Evolutionary conservation across 2,113 vertebrate genomes (phyloP), one percentile per base, ranked within the genome.

Genomic region (Scatophagus argus): DNA sequence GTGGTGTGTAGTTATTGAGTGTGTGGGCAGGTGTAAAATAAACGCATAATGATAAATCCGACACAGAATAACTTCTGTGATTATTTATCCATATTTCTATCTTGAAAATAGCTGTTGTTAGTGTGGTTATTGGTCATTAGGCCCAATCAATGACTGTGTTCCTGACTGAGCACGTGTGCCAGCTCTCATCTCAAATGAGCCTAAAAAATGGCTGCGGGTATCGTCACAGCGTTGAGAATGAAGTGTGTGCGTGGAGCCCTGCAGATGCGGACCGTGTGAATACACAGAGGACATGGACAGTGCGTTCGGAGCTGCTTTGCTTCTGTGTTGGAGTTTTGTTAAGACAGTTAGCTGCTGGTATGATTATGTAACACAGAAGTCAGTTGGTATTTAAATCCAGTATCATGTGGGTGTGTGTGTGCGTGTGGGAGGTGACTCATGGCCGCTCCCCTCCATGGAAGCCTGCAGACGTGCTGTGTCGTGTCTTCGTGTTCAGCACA

Each of bases 331-430:
- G 11, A 0, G 47, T 39, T 49, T 49, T 51, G 61, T 67, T 44
- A n/a, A 67, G 58, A 44, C 59, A 39, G 23, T 77, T 62, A 77
- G 76, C 83, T 76, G 62, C 74, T 58, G 60, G n/a, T 36, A 0
- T 43, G 74, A 76, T 89, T 80, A 82, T 61, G 81, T 84, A 86
- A 89, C n/a, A 3, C 71, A 58, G 32, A 69, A 76, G 68, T 56
- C 66, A 27, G 64, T 61, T 83, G 74, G 71, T 81, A 83, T 79
- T 87, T 54, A 59, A 74, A 70, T 81, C 65, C 65, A 77, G 44
- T 44, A 52, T 23, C 3, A 13, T 29, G 62, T 0, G 68, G 32
- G 81, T 69, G 56, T 2, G 70, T 47, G 74, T n/a, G 39, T 46
- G 59, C 31, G 59, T 46, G 58, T 1, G 32, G 44, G 58, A 58